Base-by-base conservation (phyloP, 2,113 vertebrate genomes). In the Montifringilla adamsi region DNA sequence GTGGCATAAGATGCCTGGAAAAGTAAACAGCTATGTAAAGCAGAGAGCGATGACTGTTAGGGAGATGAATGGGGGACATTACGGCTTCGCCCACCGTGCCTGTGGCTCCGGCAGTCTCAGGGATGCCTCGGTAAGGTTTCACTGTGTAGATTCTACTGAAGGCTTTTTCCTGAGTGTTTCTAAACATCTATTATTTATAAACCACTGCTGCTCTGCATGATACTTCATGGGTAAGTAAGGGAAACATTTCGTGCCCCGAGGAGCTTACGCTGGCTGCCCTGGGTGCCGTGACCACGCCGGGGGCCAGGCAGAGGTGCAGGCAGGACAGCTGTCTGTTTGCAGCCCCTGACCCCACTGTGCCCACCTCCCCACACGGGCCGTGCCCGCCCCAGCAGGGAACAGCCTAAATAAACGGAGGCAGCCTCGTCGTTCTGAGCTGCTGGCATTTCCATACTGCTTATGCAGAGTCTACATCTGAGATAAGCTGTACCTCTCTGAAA, bases 1-100 rank as follows among this genome's bases (percentile, higher is more conserved):
- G 26, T 50, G 79, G 92, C 82, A 91, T 70, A 75, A 95, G 74
- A 91, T 96, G 94, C 84, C 95, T 96, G 94, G 88, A 70, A 97
- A 94, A 88, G 95, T 94, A 97, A 89, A 97, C 94, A 97, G 95
- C 96, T 96, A 96, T 95, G 96, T 94, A 92, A 93, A 97, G 92
- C 94, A 93, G 95, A 74, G 78, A 93, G 81, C 7, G 63, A 92
- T 70, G 91, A 44, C 83, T 96, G 92, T 49, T 92, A 68, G 92
- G 33, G 75, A 87, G 95, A 96, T 96, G 96, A 67, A 96, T 95
- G 95, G 79, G 80, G 95, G 28, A 95, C 53, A 23, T 87, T 66
- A 92, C 1, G 3, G 81, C 73, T 83, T 47, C 0, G 7, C 62
- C 89, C 89, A 55, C 73, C 17, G 22, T 60, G 94, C 87, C 95